Conservation (phyloP, 2,888 invertebrate genomes). For the Andrena trimmerana region DNA sequence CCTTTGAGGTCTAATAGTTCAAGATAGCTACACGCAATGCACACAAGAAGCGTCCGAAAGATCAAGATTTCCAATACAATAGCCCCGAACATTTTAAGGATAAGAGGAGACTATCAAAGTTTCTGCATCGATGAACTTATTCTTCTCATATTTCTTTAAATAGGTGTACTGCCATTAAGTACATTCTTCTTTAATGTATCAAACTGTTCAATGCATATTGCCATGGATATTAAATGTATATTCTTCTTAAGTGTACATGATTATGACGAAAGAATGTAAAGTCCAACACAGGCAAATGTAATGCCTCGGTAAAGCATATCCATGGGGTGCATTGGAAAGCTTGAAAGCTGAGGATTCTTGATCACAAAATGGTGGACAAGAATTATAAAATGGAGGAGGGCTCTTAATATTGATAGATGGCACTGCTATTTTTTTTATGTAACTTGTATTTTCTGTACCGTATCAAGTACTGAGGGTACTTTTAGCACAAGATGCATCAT, state of each 20-base stretch:
- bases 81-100: background rate
- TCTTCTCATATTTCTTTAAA: background rate
- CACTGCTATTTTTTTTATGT: constrained; percentile 35
- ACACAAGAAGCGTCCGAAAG: background rate
- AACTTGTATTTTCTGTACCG: constrained; percentile 1
- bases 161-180: constrained; percentile 14
- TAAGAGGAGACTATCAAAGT: background rate
- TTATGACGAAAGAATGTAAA: background rate
- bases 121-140: background rate
- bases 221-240: background rate
- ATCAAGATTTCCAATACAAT: background rate
- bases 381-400: constrained; percentile 76
- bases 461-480: constrained; percentile 1
- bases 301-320: background rate
- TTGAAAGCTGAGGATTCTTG: constrained; percentile 15
- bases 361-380: constrained; percentile 76
- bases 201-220: constrained; percentile 1
- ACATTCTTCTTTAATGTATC: background rate
- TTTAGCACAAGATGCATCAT: background rate
- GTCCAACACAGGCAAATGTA: background rate
- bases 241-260: background rate
- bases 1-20: background rate
- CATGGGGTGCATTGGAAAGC: background rate
- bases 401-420: constrained; percentile 42
- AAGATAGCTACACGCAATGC: constrained; percentile 3